A percentile compares a stretch with the other conserved stretches of the same genome.
phyloP scores from a whole-genome alignment of 2,888 invertebrate species.

The Keiferia lycopersicella region DNA sequence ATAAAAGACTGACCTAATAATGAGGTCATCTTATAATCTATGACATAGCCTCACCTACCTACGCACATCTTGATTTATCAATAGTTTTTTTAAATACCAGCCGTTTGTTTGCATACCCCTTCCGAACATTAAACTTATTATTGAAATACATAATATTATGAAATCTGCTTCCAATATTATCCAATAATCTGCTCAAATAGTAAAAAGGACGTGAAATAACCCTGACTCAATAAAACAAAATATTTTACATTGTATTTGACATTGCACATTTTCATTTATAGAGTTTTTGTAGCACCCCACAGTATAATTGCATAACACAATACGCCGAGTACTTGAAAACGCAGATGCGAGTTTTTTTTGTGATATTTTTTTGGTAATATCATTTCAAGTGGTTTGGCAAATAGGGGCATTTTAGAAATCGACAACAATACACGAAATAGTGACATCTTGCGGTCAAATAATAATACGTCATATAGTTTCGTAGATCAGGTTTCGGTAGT shows the following conservation, averaged over 20 bases:
- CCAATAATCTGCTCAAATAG: too few relatives aligned
- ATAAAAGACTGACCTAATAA: neutral
- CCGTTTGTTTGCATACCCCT: too few relatives aligned
- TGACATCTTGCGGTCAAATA: constrained; percentile 1
- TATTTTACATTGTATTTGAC: neutral
- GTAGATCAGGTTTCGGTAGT: neutral
- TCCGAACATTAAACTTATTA: too few relatives aligned
- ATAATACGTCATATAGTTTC: neutral
- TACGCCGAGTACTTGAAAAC: neutral
- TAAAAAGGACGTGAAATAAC: too few relatives aligned
- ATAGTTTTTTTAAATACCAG: too few relatives aligned
- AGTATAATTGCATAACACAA: constrained; percentile 6
- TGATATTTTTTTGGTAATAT: neutral
- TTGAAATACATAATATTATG: too few relatives aligned
- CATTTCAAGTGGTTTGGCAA: constrained; percentile 12
- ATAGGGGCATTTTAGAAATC: constrained; percentile 4
- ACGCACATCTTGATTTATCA: too few relatives aligned
- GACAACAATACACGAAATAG: neutral
- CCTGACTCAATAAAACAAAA: neutral
- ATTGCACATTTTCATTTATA: neutral
- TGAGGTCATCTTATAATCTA: neutral
- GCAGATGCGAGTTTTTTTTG: constrained; percentile 8
- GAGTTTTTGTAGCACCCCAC: neutral
- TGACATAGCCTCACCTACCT: too few relatives aligned
- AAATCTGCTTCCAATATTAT: too few relatives aligned